These are phyloP conservation scores for Drosophila azteca DNA, from an alignment of 1,140 invertebrate species.

Conservation along the genomic window DNA sequence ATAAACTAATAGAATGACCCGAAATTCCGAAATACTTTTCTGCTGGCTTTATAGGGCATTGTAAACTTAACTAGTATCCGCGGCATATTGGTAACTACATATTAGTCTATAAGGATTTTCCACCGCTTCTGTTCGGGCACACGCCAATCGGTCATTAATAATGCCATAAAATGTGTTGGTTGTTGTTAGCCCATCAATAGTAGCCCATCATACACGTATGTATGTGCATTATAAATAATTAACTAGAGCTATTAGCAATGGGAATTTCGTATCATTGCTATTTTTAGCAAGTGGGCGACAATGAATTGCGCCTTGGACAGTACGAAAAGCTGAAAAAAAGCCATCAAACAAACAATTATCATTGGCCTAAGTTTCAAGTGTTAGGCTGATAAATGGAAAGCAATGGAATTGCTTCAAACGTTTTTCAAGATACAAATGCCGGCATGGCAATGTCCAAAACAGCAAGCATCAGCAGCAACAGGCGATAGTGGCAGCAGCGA, in stretches of 20 bases:
- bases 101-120: constrained; percentile 10
- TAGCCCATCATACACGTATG: neutral
- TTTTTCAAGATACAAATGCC: constrained; percentile 15
- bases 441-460: constrained; percentile 9
- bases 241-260: constrained; percentile 28
- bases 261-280: constrained; percentile 33
- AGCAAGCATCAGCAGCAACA: constrained; percentile 51
- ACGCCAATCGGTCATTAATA: constrained; percentile 32
- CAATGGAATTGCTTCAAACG: too few species aligned
- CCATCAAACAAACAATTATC: too few species aligned
- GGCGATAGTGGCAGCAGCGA: constrained; percentile 29
- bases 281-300: constrained; percentile 32
- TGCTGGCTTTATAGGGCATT: constrained; percentile 3
- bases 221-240: constrained; percentile 47
- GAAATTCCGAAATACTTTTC: neutral
- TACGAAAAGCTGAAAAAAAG: constrained; percentile 14
- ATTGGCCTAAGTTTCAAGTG: constrained; percentile 1
- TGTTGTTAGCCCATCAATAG: constrained; percentile 28
- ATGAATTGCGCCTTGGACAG: constrained; percentile 20
- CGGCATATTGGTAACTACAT: constrained; percentile 16
- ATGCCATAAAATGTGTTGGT: constrained; percentile 29
- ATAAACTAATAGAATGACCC: too few species aligned
- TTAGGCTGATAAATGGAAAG: constrained; percentile 33
- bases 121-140: constrained; percentile 17
- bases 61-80: constrained; percentile 30